phyloP scores from a whole-genome alignment of 2,797 vertebrate genomes.

The Podarcis lilfordi region DNA sequence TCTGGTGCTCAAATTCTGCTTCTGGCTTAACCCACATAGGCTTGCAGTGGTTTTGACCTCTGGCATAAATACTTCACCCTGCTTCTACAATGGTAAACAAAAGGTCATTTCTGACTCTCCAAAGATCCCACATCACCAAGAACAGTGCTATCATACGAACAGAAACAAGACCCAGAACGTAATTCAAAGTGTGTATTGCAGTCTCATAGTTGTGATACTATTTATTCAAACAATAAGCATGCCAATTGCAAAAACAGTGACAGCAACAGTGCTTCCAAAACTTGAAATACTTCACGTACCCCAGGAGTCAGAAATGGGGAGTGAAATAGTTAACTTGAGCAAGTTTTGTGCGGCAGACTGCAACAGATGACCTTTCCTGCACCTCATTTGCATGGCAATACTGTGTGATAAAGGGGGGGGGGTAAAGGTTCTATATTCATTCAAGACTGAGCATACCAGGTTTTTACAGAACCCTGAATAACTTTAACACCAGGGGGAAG shows the following conservation, averaged over 20 bases:
- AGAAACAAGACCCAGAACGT: too few species aligned
- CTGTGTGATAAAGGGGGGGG: slow-evolving; percentile 55
- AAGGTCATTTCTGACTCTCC: background rate
- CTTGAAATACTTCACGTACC: background rate
- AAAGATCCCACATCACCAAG: too few species aligned
- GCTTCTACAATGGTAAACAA: too few species aligned
- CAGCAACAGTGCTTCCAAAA: background rate
- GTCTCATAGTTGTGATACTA: too few species aligned
- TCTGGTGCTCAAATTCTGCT: background rate
- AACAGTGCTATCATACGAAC: too few species aligned
- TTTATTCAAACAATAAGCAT: too few species aligned
- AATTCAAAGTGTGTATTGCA: too few species aligned
- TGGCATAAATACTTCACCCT: background rate
- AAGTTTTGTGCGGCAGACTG: slow-evolving; percentile 49
- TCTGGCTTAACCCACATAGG: background rate
- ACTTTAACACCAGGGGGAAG: slow-evolving; percentile 43
- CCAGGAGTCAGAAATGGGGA: background rate
- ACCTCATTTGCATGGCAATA: slow-evolving; percentile 71
- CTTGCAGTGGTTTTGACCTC: background rate
- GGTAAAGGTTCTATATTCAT: slow-evolving; percentile 69
- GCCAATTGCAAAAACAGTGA: too few species aligned
- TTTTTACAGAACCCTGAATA: slow-evolving; percentile 61
- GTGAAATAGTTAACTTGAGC: slow-evolving; percentile 39
- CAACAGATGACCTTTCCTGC: slow-evolving; percentile 63
- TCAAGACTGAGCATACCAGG: slow-evolving; percentile 58